These are phyloP conservation scores for Sesamia inferens DNA, from an alignment of 2,888 invertebrate species.

Conservation along the genomic window DNA sequence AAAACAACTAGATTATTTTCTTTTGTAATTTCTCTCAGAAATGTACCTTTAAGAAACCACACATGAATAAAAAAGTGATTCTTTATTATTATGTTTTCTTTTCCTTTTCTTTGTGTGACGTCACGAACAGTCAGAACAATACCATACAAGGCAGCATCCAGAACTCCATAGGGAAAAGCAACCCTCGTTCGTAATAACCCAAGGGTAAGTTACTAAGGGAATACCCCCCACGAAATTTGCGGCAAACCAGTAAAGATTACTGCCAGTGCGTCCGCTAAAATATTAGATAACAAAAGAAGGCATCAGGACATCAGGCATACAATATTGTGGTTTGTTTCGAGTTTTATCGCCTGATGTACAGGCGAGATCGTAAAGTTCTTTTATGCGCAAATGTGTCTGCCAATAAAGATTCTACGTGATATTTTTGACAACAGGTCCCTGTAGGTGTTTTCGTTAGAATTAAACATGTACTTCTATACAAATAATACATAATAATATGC, in stretches of 20 bases:
- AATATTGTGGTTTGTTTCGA: conserved; percentile 76
- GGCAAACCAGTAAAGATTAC: conserved; percentile 64
- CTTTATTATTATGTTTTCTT: neutral
- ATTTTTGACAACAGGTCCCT: conserved; percentile 80
- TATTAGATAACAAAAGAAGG: conserved; percentile 76
- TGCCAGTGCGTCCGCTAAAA: conserved; percentile 68
- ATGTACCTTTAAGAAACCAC: too few species aligned
- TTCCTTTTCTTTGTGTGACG: neutral
- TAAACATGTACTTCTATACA: conserved; percentile 61
- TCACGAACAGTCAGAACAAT: neutral
- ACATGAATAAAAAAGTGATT: too few species aligned
- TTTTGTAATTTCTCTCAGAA: neutral
- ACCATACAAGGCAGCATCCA: conserved; percentile 3
- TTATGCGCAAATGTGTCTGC: conserved; percentile 83
- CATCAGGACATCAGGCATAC: conserved; percentile 77
- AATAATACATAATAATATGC: neutral
- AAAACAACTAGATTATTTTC: neutral
- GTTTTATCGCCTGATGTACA: conserved; percentile 71
- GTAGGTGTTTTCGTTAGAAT: conserved; percentile 69
- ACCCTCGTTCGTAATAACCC: conserved; percentile 32
- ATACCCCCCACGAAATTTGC: conserved; percentile 49
- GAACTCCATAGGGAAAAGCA: conserved; percentile 12
- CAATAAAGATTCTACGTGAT: conserved; percentile 86
- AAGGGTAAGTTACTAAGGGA: conserved; percentile 36
- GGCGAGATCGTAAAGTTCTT: conserved; percentile 80